Evolutionary conservation across 1,140 invertebrate species (phyloP), one percentile per base, ranked within the genome.

Genomic region (Carcinoscorpius rotundicauda): DNA sequence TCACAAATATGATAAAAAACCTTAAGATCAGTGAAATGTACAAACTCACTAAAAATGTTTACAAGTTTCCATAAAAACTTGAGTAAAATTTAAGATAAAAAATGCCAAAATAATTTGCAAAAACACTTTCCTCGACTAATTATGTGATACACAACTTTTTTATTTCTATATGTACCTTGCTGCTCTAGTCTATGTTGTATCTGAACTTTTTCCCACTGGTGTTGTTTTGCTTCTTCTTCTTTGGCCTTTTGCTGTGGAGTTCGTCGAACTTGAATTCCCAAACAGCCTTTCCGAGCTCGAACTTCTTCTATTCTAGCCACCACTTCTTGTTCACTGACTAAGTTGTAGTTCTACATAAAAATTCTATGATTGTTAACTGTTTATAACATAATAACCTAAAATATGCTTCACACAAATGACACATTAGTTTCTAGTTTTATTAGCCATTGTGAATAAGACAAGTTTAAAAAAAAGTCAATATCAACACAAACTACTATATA

Each of bases 171-270:
- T 29, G 29, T 65, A 76, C 75, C 75, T 74, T 76, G 75, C 58
- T 76, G 73, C 62, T 78, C 76, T 29, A 76, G 61, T 53, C 73
- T 72, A 61, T 72, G 66, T 65, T 76, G 75, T 58, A 76, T 68
- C 68, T 75, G 76, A 51, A 68, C 67, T 62, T 78, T 75, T 68
- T 74, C 72, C 63, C 74, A 69, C 53, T 75, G 72, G 52, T 70
- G 11, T 48, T 63, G 57, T 55, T 69, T 61, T 72, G 71, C 61
- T 70, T 70, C n/a, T 70, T 64, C 58, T 71, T 75, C 69, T 71
- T 71, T 60, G 64, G 68, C 66, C 71, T 64, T 61, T 60, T 62
- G 63, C 49, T 65, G 63, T 4, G 60, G 55, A 52, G 63, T 50
- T 61, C 66, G 66, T 53, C 66, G 52, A 60, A 53, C 60, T 50